Evolutionary conservation across 1,140 invertebrate genomes (phyloP), one percentile per base, ranked within the genome.

Genomic region (Solenopsis fugax): DNA sequence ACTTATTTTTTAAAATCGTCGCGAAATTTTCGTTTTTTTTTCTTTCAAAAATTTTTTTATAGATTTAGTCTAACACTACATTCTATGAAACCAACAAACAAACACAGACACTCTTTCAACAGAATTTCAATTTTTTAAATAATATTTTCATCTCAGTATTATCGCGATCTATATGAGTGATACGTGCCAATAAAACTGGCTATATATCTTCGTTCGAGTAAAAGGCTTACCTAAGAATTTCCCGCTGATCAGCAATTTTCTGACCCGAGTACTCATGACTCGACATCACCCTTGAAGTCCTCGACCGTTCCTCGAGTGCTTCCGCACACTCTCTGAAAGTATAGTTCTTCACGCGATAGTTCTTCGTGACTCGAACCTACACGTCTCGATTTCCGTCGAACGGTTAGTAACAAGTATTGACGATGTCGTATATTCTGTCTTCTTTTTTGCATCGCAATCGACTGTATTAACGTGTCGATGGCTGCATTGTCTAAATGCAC

Each of bases 201-300:
- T 89, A 89, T 77, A 80, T 89, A 89, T 80, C 85, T 88, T 86
- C 69, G 48, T 75, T 76, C 69, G 54, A 60, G 48, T 69, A 80
- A 87, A 85, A 89, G 88, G 77, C 85, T 89, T 86, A 82, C 77
- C 71, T 69, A 75, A 89, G 85, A 89, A 89, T 86, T 89, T 86
- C 54, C 75, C 60, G 71, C 72, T 76, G 89, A 90, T 90, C 89
- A 90, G 89, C 89, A 87, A 90, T 90, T 90, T 90, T 90, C 69
- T 90, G 88, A 90, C 71, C 89, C 76, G n/a, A 78, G 89, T 77
- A 86, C 87, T 88, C 86, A 89, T 84, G 88, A 86, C 89, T 81
- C 86, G 89, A 90, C 86, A 85, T 84, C 81, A 90, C 81, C 71
- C 86, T 90, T 71, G 71, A 90, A 72, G 75, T 77, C 67, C 85